Evolutionary conservation across 2,797 vertebrate species (phyloP).

Genomic region (Liparis tanakae): DNA sequence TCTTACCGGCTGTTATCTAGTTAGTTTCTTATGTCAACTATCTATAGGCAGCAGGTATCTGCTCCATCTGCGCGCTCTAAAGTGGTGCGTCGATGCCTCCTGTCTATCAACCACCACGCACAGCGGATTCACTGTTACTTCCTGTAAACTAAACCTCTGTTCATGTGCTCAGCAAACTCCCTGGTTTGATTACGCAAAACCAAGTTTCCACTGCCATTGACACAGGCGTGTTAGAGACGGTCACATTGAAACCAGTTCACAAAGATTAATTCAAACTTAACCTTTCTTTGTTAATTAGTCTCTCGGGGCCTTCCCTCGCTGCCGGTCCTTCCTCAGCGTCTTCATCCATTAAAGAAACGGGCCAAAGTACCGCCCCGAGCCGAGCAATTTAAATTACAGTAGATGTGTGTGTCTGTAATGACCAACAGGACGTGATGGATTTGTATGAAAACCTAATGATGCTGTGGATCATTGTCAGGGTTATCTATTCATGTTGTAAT

Average conservation of each 20-base stretch:
- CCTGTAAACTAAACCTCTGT: neutral
- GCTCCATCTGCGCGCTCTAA: neutral
- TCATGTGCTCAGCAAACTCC: neutral
- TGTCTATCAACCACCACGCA: neutral
- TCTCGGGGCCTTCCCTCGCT: neutral
- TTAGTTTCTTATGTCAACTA: neutral
- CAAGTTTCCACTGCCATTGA: too few species aligned
- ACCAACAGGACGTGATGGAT: neutral
- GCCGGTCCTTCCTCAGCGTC: neutral
- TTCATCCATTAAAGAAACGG: neutral
- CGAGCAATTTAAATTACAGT: neutral
- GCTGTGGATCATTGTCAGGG: neutral
- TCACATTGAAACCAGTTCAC: neutral
- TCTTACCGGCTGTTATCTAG: neutral
- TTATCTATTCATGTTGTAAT: neutral
- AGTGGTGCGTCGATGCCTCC: neutral
- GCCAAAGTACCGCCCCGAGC: neutral
- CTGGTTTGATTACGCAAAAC: too few species aligned
- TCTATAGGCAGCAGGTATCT: neutral
- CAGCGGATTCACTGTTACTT: neutral
- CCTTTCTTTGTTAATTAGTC: neutral
- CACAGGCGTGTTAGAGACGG: too few species aligned
- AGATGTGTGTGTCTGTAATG: neutral
- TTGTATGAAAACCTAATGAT: neutral
- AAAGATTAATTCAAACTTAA: neutral